Conservation (phyloP, 2,797 vertebrate genomes). For the Myotis vivesi region DNA sequence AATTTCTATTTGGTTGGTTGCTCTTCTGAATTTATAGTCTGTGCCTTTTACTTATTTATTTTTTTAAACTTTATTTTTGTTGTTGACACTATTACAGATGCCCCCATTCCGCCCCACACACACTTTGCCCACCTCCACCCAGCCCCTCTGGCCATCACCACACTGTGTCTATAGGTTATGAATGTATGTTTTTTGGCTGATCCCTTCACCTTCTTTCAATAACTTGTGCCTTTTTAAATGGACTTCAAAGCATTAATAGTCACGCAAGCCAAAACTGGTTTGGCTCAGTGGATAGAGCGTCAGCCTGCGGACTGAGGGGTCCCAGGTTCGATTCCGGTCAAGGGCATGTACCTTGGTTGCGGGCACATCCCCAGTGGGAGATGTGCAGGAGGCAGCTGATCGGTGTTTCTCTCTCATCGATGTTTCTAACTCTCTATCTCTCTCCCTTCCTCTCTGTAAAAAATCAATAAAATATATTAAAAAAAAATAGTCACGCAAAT, state of each 20-base stretch:
- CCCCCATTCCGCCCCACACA: neutral
- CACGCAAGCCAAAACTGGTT: too few relatives aligned
- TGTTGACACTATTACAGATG: neutral
- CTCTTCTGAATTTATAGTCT: neutral
- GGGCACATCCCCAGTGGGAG: too few relatives aligned
- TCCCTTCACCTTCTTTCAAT: neutral
- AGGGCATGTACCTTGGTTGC: too few relatives aligned
- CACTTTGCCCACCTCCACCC: neutral
- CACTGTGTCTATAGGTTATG: neutral
- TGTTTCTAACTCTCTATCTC: too few relatives aligned
- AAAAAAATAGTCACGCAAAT: neutral
- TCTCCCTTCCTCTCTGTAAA: too few relatives aligned
- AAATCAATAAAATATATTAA: too few relatives aligned
- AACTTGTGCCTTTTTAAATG: neutral
- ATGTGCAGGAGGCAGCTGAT: too few relatives aligned
- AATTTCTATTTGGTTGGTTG: neutral
- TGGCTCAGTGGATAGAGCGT: too few relatives aligned
- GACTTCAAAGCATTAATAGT: neutral
- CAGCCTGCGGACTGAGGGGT: too few relatives aligned
- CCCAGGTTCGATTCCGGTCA: too few relatives aligned
- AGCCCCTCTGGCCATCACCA: neutral
- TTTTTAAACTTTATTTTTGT: neutral
- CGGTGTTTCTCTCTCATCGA: too few relatives aligned
- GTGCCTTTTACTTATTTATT: neutral
- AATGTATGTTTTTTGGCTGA: neutral